Conservation (phyloP, 2,888 invertebrate species). For the Fragum fragum region DNA sequence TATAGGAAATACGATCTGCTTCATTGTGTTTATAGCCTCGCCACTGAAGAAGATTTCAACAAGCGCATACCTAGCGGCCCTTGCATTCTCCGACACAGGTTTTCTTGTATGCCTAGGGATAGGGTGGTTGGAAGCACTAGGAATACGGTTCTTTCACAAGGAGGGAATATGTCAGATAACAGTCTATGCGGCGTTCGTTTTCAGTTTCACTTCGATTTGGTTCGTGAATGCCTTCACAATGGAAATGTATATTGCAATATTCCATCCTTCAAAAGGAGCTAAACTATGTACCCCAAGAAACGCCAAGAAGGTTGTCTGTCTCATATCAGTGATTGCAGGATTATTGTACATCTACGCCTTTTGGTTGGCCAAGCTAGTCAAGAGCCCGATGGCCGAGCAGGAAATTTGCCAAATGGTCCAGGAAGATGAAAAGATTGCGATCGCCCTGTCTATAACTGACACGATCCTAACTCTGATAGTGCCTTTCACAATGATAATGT, state of each 20-base stretch:
- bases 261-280: constrained; percentile 67
- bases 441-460: constrained; percentile 88
- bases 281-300: constrained; percentile 63
- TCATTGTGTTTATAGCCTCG: constrained; percentile 74
- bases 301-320: constrained; percentile 65
- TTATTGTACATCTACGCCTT: constrained; percentile 72
- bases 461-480: constrained; percentile 91
- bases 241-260: constrained; percentile 77
- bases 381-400: constrained; percentile 16
- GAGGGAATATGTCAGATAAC: constrained; percentile 75
- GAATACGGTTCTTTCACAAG: constrained; percentile 68
- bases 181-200: constrained; percentile 75
- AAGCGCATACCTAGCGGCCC: constrained; percentile 75
- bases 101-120: constrained; percentile 73
- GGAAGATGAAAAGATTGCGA: constrained; percentile 58
- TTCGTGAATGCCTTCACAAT: constrained; percentile 76
- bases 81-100: constrained; percentile 74
- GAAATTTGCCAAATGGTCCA: constrained; percentile 61
- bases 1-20: constrained; percentile 74
- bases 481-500: constrained; percentile 91
- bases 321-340: constrained; percentile 58
- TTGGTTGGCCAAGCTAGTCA: constrained; percentile 70
- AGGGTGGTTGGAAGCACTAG: constrained; percentile 75
- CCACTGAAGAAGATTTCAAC: constrained; percentile 72
- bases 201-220: constrained; percentile 79